Evolutionary conservation across 2,113 vertebrate species (phyloP).

Genomic region (Rousettus leschenaultii): DNA sequence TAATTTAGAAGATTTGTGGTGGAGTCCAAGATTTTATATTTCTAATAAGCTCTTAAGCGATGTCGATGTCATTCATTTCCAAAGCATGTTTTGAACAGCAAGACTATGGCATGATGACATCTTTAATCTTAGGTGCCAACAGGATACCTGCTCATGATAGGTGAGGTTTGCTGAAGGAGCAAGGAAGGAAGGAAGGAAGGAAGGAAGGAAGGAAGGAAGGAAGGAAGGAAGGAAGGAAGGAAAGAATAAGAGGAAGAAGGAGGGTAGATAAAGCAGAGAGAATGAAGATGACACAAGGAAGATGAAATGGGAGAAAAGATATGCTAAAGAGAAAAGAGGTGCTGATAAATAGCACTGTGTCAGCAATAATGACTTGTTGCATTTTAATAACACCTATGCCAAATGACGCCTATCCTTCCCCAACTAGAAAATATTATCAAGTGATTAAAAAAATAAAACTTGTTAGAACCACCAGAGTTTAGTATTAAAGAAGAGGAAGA

Average conservation of each 20-base stretch:
- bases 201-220: not conserved
- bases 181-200: not conserved
- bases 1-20: not conserved
- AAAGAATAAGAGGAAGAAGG: not conserved
- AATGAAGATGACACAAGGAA: not conserved
- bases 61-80: not conserved
- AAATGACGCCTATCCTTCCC: not conserved
- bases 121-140: not conserved
- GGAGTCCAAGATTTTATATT: not conserved
- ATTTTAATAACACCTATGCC: not conserved
- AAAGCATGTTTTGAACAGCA: not conserved
- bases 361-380: not conserved
- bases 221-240: not conserved
- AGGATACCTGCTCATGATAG: not conserved
- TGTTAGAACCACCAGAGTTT: not conserved
- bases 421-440: not conserved
- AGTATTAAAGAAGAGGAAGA: not conserved
- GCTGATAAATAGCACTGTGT: not conserved
- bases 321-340: not conserved
- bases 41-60: not conserved
- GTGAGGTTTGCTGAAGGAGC: not conserved
- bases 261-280: not conserved
- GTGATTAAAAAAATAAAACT: not conserved
- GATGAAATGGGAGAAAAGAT: not conserved
- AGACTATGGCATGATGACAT: not conserved